Evolutionary conservation across 2,888 invertebrate species (phyloP), one percentile per base, ranked within the genome.

Genomic region (Ceramica pisi): DNA sequence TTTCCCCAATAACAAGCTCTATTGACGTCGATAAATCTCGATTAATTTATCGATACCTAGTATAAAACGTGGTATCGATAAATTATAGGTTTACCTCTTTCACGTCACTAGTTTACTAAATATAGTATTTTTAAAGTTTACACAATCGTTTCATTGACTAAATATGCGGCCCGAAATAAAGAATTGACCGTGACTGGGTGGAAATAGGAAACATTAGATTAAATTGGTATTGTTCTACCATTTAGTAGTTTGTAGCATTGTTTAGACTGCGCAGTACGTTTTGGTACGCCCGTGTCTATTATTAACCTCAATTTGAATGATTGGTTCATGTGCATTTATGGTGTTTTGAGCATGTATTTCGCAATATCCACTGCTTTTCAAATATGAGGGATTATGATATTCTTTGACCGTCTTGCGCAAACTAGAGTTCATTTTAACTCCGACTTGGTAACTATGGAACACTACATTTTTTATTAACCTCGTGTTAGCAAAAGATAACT

Each of bases 51-150:
- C 50, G 67, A 66, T 70, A 65, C 26, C 59, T 67, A 50, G 51
- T 21, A 51, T 46, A 51, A 21, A 44, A 60, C 64, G 64, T 74
- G 69, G 14, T 74, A 56, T 74, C 79, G 80, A 79, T 79, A 70
- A 61, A 76, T 60, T 66, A 51, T 48, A 31, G 59, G 21, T 48
- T 67, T 57, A 59, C 2, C 5, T 56, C 62, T 55, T 44, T 69
- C 78, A 68, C 90, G 69, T 77, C 90, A 75, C 91, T 90, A 88
- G 56, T 50, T 65, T 56, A 80, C 87, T 91, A 93, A 91, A 91
- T 90, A 91, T 92, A 93, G 88, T 88, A 86, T 88, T 90, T 90
- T 88, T 88, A 66, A 53, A 88, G 89, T 90, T 88, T 88, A 89
- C 84, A 89, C 63, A 84, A 82, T 85, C 85, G 84, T 87, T 89